These are phyloP conservation scores for Plecturocebus donacophilus DNA, from an alignment of 2,113 vertebrate species.

Conservation along the genomic window DNA sequence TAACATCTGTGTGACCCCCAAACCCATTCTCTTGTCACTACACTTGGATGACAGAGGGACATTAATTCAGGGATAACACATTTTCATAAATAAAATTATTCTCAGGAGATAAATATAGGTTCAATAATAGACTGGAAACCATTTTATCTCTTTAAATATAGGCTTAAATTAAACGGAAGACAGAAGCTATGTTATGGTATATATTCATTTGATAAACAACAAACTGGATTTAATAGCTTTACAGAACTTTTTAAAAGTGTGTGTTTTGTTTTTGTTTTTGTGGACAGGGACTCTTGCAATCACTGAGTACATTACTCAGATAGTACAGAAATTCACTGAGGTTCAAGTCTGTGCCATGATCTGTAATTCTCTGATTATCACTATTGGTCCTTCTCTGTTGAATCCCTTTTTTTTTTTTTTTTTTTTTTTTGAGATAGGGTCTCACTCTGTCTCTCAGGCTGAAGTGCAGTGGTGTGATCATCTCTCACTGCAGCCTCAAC, in stretches of 20 bases:
- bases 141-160: conserved; percentile 23
- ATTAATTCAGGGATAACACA: background rate
- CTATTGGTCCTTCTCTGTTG: background rate
- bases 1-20: background rate
- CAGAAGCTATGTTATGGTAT: background rate
- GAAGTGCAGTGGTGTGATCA: too few relatives aligned
- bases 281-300: background rate
- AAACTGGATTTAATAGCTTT: background rate
- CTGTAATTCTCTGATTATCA: background rate
- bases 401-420: too few relatives aligned
- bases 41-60: background rate
- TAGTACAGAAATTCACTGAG: background rate
- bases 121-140: background rate
- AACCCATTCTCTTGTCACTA: background rate
- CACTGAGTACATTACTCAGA: background rate
- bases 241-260: background rate
- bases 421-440: too few relatives aligned
- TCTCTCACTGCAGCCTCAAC: too few relatives aligned
- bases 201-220: background rate
- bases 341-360: background rate
- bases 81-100: background rate
- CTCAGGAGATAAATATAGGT: background rate
- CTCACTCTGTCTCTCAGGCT: too few relatives aligned
- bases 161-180: background rate
- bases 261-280: background rate